A percentile compares a stretch with the other conserved stretches of the same genome.
These are phyloP conservation scores for Bujurquina vittata DNA, from an alignment of 2,113 vertebrate species.

Conservation along the genomic window DNA sequence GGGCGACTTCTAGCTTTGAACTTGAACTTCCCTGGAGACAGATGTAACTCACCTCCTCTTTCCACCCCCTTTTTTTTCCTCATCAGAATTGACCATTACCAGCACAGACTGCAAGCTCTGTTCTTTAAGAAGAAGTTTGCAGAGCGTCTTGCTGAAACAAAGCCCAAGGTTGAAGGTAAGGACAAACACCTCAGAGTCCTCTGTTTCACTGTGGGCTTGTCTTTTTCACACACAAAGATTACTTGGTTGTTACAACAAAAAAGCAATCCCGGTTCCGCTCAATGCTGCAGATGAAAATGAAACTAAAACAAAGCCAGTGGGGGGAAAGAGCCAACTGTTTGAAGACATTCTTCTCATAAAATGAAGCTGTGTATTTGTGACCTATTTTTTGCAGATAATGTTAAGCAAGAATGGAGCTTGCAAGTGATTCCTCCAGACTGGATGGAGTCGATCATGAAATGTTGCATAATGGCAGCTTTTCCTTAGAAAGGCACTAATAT, in stretches of 20 bases:
- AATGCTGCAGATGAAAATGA: not conserved
- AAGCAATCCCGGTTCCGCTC: not conserved
- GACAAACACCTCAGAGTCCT: not conserved
- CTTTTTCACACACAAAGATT: not conserved
- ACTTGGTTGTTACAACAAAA: not conserved
- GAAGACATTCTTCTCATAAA: not conserved
- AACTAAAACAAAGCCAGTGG: not conserved
- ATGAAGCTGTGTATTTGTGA: not conserved
- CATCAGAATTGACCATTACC: constrained; percentile 93
- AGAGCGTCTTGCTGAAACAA: constrained; percentile 89
- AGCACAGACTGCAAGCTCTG: constrained; percentile 92
- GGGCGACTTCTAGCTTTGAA: constrained; percentile 52
- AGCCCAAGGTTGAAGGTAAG: constrained; percentile 93
- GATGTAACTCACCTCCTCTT: constrained; percentile 28
- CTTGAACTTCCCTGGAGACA: constrained; percentile 21
- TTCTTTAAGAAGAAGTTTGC: constrained; percentile 98
- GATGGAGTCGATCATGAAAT: not conserved
- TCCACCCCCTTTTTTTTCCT: not conserved
- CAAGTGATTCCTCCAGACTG: not conserved
- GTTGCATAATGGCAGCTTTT: not conserved
- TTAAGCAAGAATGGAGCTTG: not conserved
- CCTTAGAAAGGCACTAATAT: not conserved
- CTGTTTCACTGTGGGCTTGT: not conserved
- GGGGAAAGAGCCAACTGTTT: not conserved
- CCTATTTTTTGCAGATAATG: not conserved